phyloP scores from a whole-genome alignment of 2,797 vertebrate genomes.

The Poeciliopsis paucimaculata region DNA sequence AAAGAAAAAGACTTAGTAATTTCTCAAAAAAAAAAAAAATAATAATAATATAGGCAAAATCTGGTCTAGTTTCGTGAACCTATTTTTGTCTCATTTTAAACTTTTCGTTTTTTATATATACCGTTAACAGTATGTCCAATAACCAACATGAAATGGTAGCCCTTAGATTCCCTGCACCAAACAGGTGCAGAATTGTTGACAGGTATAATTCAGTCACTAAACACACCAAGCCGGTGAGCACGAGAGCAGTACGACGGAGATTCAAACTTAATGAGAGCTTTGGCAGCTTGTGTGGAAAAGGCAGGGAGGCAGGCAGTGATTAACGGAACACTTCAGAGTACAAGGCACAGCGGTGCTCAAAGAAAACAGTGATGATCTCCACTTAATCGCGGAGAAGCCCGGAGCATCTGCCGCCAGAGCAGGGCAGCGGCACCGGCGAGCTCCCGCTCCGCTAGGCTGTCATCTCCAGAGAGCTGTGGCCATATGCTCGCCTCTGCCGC shows the following conservation, averaged over 20 bases:
- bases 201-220: constrained; percentile 47
- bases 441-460: constrained; percentile 98
- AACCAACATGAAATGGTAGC: constrained; percentile 16
- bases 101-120: constrained; percentile 20
- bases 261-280: constrained; percentile 99
- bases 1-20: neutral
- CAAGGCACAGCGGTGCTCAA: constrained; percentile 99
- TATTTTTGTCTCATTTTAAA: neutral
- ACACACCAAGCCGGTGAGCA: constrained; percentile 77
- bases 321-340: constrained; percentile 99
- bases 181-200: constrained; percentile 67
- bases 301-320: constrained; percentile 97
- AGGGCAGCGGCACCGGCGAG: constrained; percentile 94
- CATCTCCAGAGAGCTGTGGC: constrained; percentile 99
- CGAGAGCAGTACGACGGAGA: constrained; percentile 76
- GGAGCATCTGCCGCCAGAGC: constrained; percentile 98
- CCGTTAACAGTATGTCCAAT: constrained; percentile 45
- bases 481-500: constrained; percentile 99
- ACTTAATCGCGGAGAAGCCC: constrained; percentile 99
- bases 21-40: neutral
- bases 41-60: neutral
- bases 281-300: constrained; percentile 96
- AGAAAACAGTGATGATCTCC: constrained; percentile 99
- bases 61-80: neutral
- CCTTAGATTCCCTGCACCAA: constrained; percentile 52